Evolutionary conservation across 64 coral and sea anemone genomes (phyloP).

Genomic region (Astreopora myriophthalma): DNA sequence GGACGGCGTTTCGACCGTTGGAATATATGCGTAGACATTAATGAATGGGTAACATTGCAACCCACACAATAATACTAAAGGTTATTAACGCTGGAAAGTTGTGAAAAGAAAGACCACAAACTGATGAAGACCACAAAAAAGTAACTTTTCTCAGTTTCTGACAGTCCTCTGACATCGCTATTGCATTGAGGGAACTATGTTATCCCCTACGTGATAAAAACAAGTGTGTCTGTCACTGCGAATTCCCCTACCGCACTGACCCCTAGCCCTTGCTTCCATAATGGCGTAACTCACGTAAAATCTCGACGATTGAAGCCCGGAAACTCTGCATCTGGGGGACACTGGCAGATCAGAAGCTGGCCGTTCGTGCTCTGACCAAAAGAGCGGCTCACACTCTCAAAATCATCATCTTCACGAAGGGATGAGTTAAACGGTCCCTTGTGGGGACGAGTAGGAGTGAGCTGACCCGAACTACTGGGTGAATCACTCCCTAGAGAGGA

Average conservation of each 20-base stretch:
- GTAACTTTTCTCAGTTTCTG: no score
- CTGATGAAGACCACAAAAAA: no score
- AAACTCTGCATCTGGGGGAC: slow-evolving; percentile 88
- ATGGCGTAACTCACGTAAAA: slow-evolving; percentile 79
- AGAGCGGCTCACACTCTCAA: slow-evolving; percentile 70
- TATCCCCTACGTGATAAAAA: no score
- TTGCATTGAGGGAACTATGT: no score
- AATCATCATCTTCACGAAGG: slow-evolving; percentile 51
- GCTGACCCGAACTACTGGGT: slow-evolving; percentile 32
- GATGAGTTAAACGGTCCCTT: slow-evolving; percentile 31
- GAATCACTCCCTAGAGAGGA: slow-evolving; percentile 66
- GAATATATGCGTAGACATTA: no score
- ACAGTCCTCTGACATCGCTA: no score
- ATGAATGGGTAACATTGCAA: no score
- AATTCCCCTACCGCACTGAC: not conserved
- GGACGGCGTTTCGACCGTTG: no score
- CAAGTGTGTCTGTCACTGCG: no score
- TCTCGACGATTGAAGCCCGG: slow-evolving; percentile 86
- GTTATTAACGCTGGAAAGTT: no score
- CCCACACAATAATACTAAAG: no score
- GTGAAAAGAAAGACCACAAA: no score
- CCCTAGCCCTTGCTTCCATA: not conserved
- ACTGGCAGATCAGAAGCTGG: slow-evolving; percentile 83
- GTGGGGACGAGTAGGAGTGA: slow-evolving; percentile 36
- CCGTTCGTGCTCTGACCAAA: slow-evolving; percentile 70